These are phyloP conservation scores for Meloidogyne exigua DNA, from an alignment of 1,140 invertebrate species.

Conservation along the genomic window DNA sequence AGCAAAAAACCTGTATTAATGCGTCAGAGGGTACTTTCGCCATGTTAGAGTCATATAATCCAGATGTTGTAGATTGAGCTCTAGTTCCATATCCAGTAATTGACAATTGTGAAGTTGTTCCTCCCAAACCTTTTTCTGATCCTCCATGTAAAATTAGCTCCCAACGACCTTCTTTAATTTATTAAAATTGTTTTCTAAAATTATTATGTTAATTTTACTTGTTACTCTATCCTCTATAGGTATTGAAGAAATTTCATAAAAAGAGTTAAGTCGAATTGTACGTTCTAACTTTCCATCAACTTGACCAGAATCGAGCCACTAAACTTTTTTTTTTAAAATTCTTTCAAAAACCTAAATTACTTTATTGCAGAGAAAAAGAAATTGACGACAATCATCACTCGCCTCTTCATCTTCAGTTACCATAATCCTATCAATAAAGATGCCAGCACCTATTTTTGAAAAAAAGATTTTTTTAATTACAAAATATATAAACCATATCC, in stretches of 20 bases:
- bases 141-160: slow-evolving; percentile 43
- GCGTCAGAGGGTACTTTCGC: slow-evolving; percentile 43
- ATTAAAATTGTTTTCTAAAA: background rate
- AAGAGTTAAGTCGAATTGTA: slow-evolving; percentile 37
- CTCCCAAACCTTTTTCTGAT: slow-evolving; percentile 32
- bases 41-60: slow-evolving; percentile 42
- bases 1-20: slow-evolving; percentile 32
- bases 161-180: slow-evolving; percentile 38
- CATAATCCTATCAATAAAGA: slow-evolving; percentile 48
- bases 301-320: background rate
- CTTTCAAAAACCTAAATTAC: slow-evolving; percentile 50
- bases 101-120: slow-evolving; percentile 48
- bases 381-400: slow-evolving; percentile 34
- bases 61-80: slow-evolving; percentile 25
- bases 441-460: slow-evolving; percentile 35
- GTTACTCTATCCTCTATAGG: slow-evolving; percentile 34
- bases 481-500: slow-evolving; percentile 40
- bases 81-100: slow-evolving; percentile 47
- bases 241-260: slow-evolving; percentile 43
- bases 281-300: slow-evolving; percentile 52
- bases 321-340: background rate
- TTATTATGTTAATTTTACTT: background rate
- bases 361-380: slow-evolving; percentile 49
- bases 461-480: background rate
- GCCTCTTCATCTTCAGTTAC: slow-evolving; percentile 42